phyloP scores from a whole-genome alignment of 2,888 invertebrate species.

The Cephus pulcher region DNA sequence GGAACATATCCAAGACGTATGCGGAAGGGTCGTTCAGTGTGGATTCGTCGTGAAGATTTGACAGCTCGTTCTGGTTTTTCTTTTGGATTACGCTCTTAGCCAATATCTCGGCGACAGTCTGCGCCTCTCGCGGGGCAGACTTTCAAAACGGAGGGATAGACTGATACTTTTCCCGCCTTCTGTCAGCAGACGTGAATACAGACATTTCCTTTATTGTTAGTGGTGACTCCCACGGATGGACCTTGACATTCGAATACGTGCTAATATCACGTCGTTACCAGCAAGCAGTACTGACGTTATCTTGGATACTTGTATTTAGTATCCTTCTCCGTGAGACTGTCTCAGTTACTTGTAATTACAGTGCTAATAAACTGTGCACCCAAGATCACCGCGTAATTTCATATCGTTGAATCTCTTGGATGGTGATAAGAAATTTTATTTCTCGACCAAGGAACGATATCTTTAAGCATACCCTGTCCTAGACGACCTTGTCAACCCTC shows the following conservation, averaged over 20 bases:
- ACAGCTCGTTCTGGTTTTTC: not conserved
- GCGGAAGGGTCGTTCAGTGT: not conserved
- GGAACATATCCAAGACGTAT: not conserved
- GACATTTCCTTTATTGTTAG: not conserved
- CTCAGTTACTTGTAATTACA: not conserved
- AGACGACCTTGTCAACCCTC: not conserved
- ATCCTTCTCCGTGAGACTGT: not conserved
- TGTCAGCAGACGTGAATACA: not conserved
- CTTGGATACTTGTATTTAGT: not conserved
- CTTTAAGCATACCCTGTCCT: not conserved
- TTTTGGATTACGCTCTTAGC: not conserved
- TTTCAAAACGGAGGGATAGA: not conserved
- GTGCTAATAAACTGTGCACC: not conserved
- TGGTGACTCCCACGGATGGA: not conserved
- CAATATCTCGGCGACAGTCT: not conserved
- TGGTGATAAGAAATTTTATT: not conserved
- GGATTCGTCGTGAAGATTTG: not conserved
- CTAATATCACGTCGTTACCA: not conserved
- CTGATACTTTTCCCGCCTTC: conserved; percentile 5
- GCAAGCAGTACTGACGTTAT: not conserved
- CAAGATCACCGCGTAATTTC: not conserved
- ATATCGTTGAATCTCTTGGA: not conserved
- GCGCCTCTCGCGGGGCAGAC: not conserved
- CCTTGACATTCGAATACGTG: not conserved
- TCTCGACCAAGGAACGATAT: not conserved